Evolutionary conservation across 92 coral and sea anemone species (phyloP).

Genomic region (Epizoanthus ramosus): DNA sequence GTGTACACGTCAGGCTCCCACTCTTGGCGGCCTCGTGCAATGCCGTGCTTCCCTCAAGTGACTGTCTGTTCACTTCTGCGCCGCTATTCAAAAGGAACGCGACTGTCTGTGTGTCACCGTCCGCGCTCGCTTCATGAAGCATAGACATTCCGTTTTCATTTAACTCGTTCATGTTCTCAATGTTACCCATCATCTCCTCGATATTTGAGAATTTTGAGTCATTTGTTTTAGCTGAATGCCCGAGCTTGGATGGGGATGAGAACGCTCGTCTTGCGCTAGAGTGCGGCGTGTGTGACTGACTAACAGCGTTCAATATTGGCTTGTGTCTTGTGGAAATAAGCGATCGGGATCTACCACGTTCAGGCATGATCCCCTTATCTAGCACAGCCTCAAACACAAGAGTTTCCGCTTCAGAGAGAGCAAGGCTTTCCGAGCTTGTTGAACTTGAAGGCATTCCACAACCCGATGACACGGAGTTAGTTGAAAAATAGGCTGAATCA

Average conservation of each 20-base stretch:
- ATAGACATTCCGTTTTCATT: slow-evolving; percentile 80
- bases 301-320: background rate
- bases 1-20: slow-evolving; percentile 65
- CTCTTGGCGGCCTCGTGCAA: slow-evolving; percentile 89
- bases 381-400: background rate
- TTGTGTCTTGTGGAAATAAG: background rate
- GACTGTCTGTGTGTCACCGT: slow-evolving; percentile 74
- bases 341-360: slow-evolving; percentile 10
- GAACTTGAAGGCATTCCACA: background rate
- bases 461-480: slow-evolving; percentile 31
- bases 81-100: slow-evolving; percentile 74
- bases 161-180: slow-evolving; percentile 70
- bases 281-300: slow-evolving; percentile 37
- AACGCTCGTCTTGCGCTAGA: slow-evolving; percentile 1
- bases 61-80: slow-evolving; percentile 93
- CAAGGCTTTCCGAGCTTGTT: slow-evolving; percentile 31
- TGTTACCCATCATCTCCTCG: slow-evolving; percentile 46
- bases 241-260: slow-evolving; percentile 21
- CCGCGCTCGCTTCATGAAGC: slow-evolving; percentile 86
- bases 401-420: background rate
- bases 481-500: slow-evolving; percentile 74
- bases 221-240: background rate
- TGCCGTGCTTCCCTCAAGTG: slow-evolving; percentile 93
- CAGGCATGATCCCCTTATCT: background rate
- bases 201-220: slow-evolving; percentile 42